Conservation (phyloP, 2,888 invertebrate genomes). For the Sipha maydis region DNA sequence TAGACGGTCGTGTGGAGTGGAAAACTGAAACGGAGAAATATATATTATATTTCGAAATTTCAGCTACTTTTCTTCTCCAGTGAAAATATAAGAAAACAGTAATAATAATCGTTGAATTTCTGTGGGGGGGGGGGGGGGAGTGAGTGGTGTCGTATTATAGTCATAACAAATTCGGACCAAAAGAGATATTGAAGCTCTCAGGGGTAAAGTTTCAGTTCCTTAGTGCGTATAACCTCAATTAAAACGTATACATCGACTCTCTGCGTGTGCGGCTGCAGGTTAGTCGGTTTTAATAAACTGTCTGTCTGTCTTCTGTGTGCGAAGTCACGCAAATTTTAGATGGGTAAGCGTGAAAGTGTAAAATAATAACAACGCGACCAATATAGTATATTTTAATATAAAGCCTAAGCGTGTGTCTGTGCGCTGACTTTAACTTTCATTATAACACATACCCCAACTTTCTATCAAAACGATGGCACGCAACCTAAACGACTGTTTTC, state of each 20-base stretch:
- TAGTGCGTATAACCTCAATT: conserved; percentile 1
- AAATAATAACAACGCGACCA: background rate
- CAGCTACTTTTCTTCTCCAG: background rate
- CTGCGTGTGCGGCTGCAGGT: background rate
- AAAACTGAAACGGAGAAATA: background rate
- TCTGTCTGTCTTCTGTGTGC: background rate
- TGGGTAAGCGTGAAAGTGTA: background rate
- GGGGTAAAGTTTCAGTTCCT: background rate
- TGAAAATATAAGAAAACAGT: background rate
- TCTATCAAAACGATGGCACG: background rate
- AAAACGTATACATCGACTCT: background rate
- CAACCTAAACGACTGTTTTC: background rate
- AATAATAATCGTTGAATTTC: background rate
- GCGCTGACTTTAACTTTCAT: too few species aligned
- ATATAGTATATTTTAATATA: background rate
- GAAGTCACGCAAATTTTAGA: conserved; percentile 39
- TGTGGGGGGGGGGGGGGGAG: background rate
- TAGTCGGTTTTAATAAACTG: conserved; percentile 15
- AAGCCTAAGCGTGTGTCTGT: background rate
- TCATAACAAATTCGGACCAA: background rate
- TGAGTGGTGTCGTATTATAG: background rate
- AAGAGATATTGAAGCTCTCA: background rate
- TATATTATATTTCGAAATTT: background rate
- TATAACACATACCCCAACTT: background rate
- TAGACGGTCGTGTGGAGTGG: background rate